Percentiles rank a stretch among this genome's conserved stretches.
Evolutionary conservation across 2,888 invertebrate species (phyloP).

Genomic region (Drosophila mimetica): DNA sequence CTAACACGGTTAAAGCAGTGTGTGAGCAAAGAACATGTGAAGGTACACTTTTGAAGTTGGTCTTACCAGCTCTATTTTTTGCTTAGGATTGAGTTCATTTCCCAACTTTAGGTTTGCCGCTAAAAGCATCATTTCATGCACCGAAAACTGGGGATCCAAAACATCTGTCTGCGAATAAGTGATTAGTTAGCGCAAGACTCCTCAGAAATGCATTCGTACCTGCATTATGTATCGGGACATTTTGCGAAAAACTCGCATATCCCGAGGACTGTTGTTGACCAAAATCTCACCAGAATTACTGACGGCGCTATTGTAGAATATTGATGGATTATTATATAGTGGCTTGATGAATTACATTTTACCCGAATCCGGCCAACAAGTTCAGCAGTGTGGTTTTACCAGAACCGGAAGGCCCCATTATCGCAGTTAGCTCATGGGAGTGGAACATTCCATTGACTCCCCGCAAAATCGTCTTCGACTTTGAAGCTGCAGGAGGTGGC

Average conservation of each 20-base stretch:
- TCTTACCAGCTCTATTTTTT: slow-evolving; percentile 90
- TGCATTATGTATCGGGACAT: slow-evolving; percentile 98
- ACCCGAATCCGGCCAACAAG: slow-evolving; percentile 96
- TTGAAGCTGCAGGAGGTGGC: slow-evolving; percentile 86
- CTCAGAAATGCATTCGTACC: slow-evolving; percentile 32
- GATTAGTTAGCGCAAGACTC: neutral
- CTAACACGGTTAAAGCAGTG: slow-evolving; percentile 87
- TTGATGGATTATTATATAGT: neutral
- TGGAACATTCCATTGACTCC: slow-evolving; percentile 93
- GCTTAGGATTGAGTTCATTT: slow-evolving; percentile 86
- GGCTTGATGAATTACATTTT: slow-evolving; percentile 71
- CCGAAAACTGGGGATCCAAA: slow-evolving; percentile 93
- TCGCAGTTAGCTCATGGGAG: slow-evolving; percentile 94
- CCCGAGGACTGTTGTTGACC: slow-evolving; percentile 91
- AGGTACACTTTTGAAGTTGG: too few relatives aligned
- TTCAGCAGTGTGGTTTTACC: slow-evolving; percentile 96
- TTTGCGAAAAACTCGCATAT: slow-evolving; percentile 92
- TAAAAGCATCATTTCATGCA: slow-evolving; percentile 94
- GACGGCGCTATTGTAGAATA: slow-evolving; percentile 85
- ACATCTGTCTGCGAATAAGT: slow-evolving; percentile 88
- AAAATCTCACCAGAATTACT: slow-evolving; percentile 90
- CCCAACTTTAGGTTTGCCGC: slow-evolving; percentile 96
- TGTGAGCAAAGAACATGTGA: neutral
- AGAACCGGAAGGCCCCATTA: slow-evolving; percentile 96
- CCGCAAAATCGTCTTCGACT: slow-evolving; percentile 89